phyloP scores from a whole-genome alignment of 2,888 invertebrate genomes.

The Drosophila quinaria region DNA sequence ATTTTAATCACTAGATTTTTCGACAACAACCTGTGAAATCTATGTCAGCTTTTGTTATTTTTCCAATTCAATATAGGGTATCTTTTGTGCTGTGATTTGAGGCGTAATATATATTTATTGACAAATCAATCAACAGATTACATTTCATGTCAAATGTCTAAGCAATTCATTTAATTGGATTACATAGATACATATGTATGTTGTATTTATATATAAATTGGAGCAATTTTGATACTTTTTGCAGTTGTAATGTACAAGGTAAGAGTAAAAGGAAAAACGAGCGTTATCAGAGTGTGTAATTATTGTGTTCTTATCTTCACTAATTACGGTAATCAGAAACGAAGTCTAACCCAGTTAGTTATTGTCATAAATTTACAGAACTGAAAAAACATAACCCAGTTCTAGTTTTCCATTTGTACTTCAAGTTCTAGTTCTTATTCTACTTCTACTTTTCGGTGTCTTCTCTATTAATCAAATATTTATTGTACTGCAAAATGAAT shows the following conservation, averaged over 20 bases:
- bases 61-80: not conserved
- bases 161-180: slow-evolving; percentile 1
- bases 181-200: too few species aligned
- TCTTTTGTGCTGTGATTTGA: not conserved
- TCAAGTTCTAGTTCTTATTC: slow-evolving; percentile 20
- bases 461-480: slow-evolving; percentile 28
- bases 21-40: not conserved
- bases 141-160: slow-evolving; percentile 11
- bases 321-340: slow-evolving; percentile 21
- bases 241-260: not conserved
- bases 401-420: slow-evolving; percentile 5
- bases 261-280: not conserved
- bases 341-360: slow-evolving; percentile 44
- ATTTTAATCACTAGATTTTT: too few species aligned
- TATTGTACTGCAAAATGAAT: slow-evolving; percentile 18
- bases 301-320: slow-evolving; percentile 39
- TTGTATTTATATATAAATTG: not conserved
- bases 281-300: slow-evolving; percentile 20
- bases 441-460: not conserved
- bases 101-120: slow-evolving; percentile 18
- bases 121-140: slow-evolving; percentile 18
- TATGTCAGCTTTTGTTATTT: not conserved
- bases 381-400: slow-evolving; percentile 52
- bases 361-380: slow-evolving; percentile 35
- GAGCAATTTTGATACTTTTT: not conserved